Base-by-base conservation (phyloP, 2,888 invertebrate genomes). In the Drosophila mercatorum region DNA sequence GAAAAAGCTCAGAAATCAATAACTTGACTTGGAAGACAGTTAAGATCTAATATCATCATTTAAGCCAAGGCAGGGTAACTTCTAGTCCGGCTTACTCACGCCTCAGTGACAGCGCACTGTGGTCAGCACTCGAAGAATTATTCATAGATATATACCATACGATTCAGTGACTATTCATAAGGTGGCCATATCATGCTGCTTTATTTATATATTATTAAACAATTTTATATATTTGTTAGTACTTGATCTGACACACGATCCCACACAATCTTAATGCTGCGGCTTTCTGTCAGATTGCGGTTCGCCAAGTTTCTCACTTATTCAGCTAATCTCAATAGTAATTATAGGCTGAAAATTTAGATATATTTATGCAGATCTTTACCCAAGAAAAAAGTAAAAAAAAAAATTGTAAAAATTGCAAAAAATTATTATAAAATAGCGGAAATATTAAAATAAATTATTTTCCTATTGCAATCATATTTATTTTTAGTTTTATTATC, bases 31-130 rank as follows among this genome's bases (percentile, higher is more conserved):
- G 2, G 7, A 12, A 17, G 12, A n/a, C 2, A 2, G n/a, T 2
- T 10, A n/a, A 28, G 5, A 31, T 47, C 14, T 10, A 0, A 1
- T 31, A n/a, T 34, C 31, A 49, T 11, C 11, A 7, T 52, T 38
- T 31, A 22, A 7, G 17, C 4, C n/a, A 49, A 49, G 11, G 8
- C 17, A 56, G 76, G 38, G 49, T 64, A 76, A 40, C 26, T 17
- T 2, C 0, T 2, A n/a, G 59, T 36, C 34, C 26, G 6, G 22
- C 14, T 34, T 8, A 31, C 58, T 17, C 28, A 11, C 5, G 5
- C 17, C 4, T n/a, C 17, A 36, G 40, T 22, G 12, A 51, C 60
- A 38, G 28, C 46, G 75, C 69, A 76, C 75, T 74, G 79, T 76
- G 75, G 75, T 61, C 12, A 58, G 44, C 14, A 36, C 12, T 5